phyloP scores from a whole-genome alignment of 2,797 vertebrate genomes.

The Dallia pectoralis region DNA sequence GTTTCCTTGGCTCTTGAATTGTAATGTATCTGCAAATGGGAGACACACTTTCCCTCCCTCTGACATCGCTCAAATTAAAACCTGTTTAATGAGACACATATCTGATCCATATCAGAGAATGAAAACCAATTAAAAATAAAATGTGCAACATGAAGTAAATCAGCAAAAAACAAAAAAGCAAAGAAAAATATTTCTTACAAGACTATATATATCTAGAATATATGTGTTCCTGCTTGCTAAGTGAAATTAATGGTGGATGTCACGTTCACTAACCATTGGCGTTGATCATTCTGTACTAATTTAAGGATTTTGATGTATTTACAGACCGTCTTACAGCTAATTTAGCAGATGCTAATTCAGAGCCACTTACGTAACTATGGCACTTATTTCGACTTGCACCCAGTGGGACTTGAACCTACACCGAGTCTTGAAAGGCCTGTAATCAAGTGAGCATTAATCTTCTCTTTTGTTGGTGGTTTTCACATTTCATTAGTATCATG shows the following conservation, averaged over 20 bases:
- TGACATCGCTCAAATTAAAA: background rate
- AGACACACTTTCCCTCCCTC: background rate
- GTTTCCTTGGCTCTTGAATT: background rate
- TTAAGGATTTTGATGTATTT: background rate
- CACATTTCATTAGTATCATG: background rate
- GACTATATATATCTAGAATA: background rate
- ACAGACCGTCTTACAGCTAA: background rate
- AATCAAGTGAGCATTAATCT: too few species aligned
- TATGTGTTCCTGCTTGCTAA: background rate
- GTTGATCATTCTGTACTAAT: background rate
- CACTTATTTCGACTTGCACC: too few species aligned
- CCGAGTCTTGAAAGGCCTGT: too few species aligned
- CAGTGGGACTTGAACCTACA: too few species aligned
- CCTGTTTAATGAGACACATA: background rate
- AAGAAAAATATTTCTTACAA: background rate
- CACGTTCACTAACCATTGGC: background rate
- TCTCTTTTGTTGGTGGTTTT: too few species aligned
- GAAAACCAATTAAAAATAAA: background rate
- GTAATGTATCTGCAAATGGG: constrained; percentile 5
- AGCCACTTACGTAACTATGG: too few species aligned
- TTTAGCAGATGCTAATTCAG: too few species aligned
- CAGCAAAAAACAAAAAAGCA: background rate
- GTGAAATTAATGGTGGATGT: background rate
- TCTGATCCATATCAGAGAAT: background rate
- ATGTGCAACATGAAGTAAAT: background rate